These are phyloP conservation scores for Lepisosteus osseus DNA, from an alignment of 2,113 vertebrate genomes.

Conservation along the genomic window DNA sequence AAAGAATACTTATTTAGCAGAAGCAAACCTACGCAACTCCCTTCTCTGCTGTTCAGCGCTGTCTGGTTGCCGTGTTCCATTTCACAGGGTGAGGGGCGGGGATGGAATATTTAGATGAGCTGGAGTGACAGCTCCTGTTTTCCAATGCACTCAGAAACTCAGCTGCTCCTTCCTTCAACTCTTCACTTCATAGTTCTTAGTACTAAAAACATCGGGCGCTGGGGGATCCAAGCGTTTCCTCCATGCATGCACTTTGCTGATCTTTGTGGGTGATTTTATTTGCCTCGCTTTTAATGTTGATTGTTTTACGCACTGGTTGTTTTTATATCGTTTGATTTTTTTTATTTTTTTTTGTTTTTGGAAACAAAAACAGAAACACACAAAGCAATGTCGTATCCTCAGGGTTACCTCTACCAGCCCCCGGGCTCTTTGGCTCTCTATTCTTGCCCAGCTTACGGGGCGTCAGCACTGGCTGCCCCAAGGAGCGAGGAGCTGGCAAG, in stretches of 20 bases:
- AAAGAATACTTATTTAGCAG: neutral
- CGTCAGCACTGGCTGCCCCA: conserved; percentile 87
- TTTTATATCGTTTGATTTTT: conserved; percentile 33
- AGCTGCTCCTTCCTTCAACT: conserved; percentile 84
- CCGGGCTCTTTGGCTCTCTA: conserved; percentile 96
- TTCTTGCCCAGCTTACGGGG: conserved; percentile 91
- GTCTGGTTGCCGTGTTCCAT: conserved; percentile 56
- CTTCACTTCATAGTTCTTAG: conserved; percentile 75
- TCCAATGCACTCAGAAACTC: conserved; percentile 89
- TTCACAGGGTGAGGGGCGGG: conserved; percentile 73
- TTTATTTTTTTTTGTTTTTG: conserved; percentile 40
- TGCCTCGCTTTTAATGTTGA: conserved; percentile 41
- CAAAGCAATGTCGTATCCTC: conserved; percentile 95
- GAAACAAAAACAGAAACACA: conserved; percentile 52
- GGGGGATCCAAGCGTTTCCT: conserved; percentile 80
- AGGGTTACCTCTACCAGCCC: conserved; percentile 99
- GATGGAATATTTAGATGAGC: conserved; percentile 88
- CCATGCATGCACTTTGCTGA: conserved; percentile 71
- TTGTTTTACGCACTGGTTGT: conserved; percentile 24
- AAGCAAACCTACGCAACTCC: neutral
- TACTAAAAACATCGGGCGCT: conserved; percentile 77
- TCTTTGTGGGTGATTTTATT: conserved; percentile 53
- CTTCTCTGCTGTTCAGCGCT: conserved; percentile 19
- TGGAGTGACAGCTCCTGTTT: conserved; percentile 84
- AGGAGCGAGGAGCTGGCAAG: conserved; percentile 90